These are phyloP conservation scores for Pegea sp. DNA, from an alignment of 23 tunicate genomes.

Conservation along the genomic window DNA sequence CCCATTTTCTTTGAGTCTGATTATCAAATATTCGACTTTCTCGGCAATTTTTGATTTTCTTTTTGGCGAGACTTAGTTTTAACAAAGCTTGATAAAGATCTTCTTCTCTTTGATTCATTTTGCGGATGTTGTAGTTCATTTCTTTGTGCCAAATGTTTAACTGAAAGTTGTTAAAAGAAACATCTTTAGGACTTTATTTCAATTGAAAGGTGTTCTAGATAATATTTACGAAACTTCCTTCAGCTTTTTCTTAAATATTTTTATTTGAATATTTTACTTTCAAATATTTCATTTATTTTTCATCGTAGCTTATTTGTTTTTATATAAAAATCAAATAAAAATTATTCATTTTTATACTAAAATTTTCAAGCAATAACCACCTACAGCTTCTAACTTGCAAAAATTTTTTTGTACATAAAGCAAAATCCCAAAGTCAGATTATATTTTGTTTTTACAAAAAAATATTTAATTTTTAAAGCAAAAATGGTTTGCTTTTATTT, in stretches of 20 bases:
- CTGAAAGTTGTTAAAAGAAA: conserved; percentile 4
- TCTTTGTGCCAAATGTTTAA: conserved; percentile 69
- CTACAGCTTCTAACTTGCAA: no score
- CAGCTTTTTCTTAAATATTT: no score
- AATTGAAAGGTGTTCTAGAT: no score
- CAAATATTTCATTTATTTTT: no score
- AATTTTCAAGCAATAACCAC: no score
- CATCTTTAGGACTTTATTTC: background rate
- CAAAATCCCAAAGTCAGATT: no score
- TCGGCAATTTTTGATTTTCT: conserved; percentile 25
- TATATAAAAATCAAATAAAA: background rate
- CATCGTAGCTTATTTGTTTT: background rate
- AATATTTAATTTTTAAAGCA: no score
- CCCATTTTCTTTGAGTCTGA: conserved; percentile 9
- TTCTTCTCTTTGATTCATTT: conserved; percentile 16
- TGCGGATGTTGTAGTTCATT: conserved; percentile 23
- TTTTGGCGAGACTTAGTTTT: conserved; percentile 35
- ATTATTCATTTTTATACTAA: background rate
- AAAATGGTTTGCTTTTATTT: no score
- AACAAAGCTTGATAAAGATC: conserved; percentile 31
- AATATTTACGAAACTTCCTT: no score
- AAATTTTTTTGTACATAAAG: no score
- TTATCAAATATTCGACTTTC: conserved; percentile 9
- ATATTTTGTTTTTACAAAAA: no score
- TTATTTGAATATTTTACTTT: no score